These are phyloP conservation scores for Malurus alboscapulatus DNA, from an alignment of 2,113 vertebrate species.

Conservation along the genomic window DNA sequence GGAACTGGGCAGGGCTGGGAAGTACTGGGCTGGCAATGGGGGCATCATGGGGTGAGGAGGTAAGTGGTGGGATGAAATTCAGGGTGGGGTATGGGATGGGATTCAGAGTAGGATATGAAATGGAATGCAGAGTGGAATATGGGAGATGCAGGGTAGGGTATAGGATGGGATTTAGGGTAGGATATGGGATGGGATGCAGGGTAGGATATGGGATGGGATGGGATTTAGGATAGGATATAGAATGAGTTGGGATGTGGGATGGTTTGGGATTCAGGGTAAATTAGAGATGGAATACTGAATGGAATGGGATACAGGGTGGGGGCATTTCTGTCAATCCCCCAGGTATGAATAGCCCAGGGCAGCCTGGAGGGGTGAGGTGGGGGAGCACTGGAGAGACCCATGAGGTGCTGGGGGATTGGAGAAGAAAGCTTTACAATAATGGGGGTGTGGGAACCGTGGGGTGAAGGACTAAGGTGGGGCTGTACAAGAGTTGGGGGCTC, in stretches of 20 bases:
- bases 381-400: not conserved
- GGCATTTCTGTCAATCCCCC: not conserved
- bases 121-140: not conserved
- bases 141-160: no score
- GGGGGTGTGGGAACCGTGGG: not conserved
- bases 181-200: not conserved
- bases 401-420: not conserved
- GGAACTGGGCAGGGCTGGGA: not conserved
- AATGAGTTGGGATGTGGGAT: no score
- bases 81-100: not conserved
- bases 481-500: no score
- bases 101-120: no score
- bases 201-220: not conserved
- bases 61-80: no score
- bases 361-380: not conserved
- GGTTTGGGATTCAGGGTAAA: no score
- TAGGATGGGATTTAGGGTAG: not conserved
- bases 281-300: not conserved
- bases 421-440: not conserved
- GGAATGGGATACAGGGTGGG: not conserved
- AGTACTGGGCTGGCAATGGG: not conserved
- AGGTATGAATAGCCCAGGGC: not conserved
- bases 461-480: not conserved
- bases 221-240: not conserved
- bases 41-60: rapidly evolving